Conservation (phyloP, 2,113 vertebrate genomes). For the Erythrocercus mccallii region DNA sequence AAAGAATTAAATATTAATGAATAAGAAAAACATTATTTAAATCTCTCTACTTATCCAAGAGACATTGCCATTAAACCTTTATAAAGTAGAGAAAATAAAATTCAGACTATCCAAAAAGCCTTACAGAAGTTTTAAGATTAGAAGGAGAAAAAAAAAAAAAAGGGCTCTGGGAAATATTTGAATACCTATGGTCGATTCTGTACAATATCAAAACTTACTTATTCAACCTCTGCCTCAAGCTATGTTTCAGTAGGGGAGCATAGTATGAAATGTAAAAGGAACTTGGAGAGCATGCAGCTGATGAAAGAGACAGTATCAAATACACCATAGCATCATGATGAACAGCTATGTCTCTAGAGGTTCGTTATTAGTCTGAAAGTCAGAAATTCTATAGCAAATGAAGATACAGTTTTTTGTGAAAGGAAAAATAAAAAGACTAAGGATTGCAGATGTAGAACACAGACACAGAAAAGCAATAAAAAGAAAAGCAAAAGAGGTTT, state of each 20-base stretch:
- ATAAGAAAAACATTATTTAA: not conserved
- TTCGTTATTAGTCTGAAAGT: not conserved
- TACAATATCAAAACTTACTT: not conserved
- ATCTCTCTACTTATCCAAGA: not conserved
- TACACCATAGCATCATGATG: not conserved
- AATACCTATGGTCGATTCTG: not conserved
- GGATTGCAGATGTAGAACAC: not conserved
- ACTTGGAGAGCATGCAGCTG: not conserved
- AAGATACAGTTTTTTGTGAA: not conserved
- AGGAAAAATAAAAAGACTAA: not conserved
- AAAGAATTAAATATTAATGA: not conserved
- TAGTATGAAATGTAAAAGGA: not conserved
- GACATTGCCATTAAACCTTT: not conserved
- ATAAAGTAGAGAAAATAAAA: not conserved
- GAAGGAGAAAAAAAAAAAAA: not conserved
- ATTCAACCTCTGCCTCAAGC: not conserved
- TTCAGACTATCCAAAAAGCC: not conserved
- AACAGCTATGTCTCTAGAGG: not conserved
- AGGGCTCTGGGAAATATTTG: not conserved
- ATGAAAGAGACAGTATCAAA: not conserved
- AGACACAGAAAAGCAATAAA: not conserved
- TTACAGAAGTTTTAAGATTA: not conserved
- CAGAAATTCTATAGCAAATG: not conserved
- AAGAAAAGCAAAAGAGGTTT: not conserved
- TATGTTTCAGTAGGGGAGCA: not conserved